Evolutionary conservation across 2,797 vertebrate species (phyloP).

Genomic region (Sandelia bainsii): DNA sequence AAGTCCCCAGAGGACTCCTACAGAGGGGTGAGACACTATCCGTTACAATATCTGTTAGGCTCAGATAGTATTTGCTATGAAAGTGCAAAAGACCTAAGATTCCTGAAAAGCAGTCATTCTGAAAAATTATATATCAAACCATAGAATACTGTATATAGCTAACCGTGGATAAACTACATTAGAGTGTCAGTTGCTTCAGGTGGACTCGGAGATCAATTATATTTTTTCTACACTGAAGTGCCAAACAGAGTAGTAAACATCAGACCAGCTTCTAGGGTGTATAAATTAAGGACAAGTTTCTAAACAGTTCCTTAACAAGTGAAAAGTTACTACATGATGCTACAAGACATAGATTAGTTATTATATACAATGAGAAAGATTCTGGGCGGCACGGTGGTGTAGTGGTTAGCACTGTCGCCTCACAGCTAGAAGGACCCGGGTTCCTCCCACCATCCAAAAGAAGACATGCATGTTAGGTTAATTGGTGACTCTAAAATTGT

Average conservation of each 20-base stretch:
- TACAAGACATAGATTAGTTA: not conserved
- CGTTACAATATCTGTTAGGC: not conserved
- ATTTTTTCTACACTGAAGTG: not conserved
- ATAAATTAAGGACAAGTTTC: too few relatives aligned
- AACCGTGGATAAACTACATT: not conserved
- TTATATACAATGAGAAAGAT: not conserved
- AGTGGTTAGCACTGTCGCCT: too few relatives aligned
- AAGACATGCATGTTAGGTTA: too few relatives aligned
- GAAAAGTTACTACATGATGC: not conserved
- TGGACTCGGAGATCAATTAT: not conserved
- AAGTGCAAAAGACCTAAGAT: not conserved
- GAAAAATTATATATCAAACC: not conserved
- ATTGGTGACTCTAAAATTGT: too few relatives aligned
- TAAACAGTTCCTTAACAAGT: too few relatives aligned
- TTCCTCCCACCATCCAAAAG: too few relatives aligned
- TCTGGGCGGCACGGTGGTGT: too few relatives aligned
- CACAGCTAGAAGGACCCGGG: too few relatives aligned
- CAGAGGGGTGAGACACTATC: conserved; percentile 90
- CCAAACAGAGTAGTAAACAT: not conserved
- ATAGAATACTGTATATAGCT: too few relatives aligned
- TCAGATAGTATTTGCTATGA: not conserved
- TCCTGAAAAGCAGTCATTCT: too few relatives aligned
- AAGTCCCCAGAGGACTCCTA: conserved; percentile 97
- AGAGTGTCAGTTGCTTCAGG: not conserved
- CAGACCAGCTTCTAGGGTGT: not conserved